Evolutionary conservation across 2,113 vertebrate species (phyloP), one percentile per base, ranked within the genome.

Genomic region (Cranoglanis bouderius): DNA sequence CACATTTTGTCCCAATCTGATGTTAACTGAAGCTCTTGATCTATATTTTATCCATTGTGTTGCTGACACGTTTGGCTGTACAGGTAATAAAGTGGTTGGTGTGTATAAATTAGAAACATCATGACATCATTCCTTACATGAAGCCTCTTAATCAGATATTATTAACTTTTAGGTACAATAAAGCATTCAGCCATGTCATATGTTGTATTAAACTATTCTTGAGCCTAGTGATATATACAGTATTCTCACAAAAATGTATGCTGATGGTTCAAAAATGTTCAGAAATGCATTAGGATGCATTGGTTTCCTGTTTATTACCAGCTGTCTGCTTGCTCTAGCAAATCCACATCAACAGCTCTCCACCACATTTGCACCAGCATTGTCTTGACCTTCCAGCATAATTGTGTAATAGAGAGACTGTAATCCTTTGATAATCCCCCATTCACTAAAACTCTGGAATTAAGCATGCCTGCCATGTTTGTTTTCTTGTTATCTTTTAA

Each of bases 371-470:
- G 88, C 93, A 91, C 85, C 83, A 78, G 85, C 10, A 18, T 82
- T 67, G 78, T 87, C 91, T 94, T 92, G 85, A 94, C 94, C 93
- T 93, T 90, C 90, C 82, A 80, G 91, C 91, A 92, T 94, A 95
- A 94, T 95, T 95, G 29, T n/a, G 3, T 53, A 32, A 81, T 18
- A 81, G 95, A 89, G 85, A 89, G 92, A 85, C 91, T 93, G 93
- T 95, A 95, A 94, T 95, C 93, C 94, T 94, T 95, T 94, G 93
- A 94, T 95, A 94, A 95, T 94, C 93, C 94, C 82, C 91, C 40
- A 63, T 78, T 84, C 92, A 91, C 89, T 92, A 91, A 94, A 94
- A 94, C 93, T 92, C 90, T 90, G 89, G 89, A 93, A 95, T 95
- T 93, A 93, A 92, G 93, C 86, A 87, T 55, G 93, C 94, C 92